Base-by-base conservation (phyloP, 2,888 invertebrate species). In the Leptinotarsa peninsularis region DNA sequence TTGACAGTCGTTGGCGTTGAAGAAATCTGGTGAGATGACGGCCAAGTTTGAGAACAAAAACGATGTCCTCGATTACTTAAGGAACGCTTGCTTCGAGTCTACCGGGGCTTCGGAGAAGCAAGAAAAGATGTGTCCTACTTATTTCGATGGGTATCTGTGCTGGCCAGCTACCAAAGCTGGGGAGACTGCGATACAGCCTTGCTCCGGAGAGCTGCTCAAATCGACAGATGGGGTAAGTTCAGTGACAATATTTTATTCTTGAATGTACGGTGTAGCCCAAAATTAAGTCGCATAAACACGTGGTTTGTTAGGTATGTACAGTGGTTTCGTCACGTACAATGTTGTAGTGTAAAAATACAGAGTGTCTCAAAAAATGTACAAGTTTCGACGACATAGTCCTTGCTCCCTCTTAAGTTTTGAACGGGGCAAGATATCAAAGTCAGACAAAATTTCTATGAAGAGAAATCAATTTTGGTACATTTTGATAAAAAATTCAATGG, bases 71-170 rank as follows among this genome's bases (percentile, higher is more conserved):
- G 63, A 43, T 4, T 63, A n/a, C 18, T n/a, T 63, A n/a, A 63
- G 63, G n/a, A 43, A 63, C 13, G 63, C 43, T 14, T 63, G 56
- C 27, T 15, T 56, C 52, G 21, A 4, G 2, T n/a, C 54, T 18
- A 18, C 33, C 13, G 18, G 21, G 33, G 33, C 69, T n/a, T n/a
- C 13, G n/a, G 27, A 21, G 15, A 23, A 13, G 18, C 17, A 50
- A 27, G 58, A 74, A 21, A 73, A 60, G 27, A 74, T 58, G 67
- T 91, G 91, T 80, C 86, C 88, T 2, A 82, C 87, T 10, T 81
- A 88, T n/a, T 91, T 91, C 85, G 91, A 91, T 80, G 90, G 89
- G 0, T 83, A 89, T 67, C 83, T 90, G 58, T 92, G 91, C 80
- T 92, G 91, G 91, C 87, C 89, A 1, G 84, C 85, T 43, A 89